A percentile compares a stretch with the other conserved stretches of the same genome.
Conservation (phyloP, 2,888 invertebrate species). For the Troglohyphantes excavatus region DNA sequence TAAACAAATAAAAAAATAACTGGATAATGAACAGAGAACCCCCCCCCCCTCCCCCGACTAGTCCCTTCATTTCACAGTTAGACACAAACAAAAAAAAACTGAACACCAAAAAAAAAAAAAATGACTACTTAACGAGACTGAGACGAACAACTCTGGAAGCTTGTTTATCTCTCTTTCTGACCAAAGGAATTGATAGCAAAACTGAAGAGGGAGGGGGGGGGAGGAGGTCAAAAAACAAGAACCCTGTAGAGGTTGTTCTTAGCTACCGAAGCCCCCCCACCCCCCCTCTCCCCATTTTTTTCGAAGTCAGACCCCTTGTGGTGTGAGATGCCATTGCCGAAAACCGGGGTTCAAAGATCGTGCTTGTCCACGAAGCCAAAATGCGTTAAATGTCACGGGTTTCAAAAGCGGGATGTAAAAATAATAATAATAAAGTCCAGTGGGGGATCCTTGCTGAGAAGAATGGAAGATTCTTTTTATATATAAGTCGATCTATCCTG, state of each 20-base stretch:
- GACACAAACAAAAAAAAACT: background rate
- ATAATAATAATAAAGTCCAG: conserved; percentile 28
- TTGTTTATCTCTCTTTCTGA: conserved; percentile 49
- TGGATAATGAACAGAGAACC: too few relatives aligned
- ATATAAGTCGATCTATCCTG: background rate
- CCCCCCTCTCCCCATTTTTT: background rate
- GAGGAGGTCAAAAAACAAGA: background rate
- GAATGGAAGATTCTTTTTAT: background rate
- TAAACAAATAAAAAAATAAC: too few relatives aligned
- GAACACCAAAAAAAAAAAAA: conserved; percentile 37
- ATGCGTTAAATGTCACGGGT: conserved; percentile 76
- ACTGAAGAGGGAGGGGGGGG: background rate
- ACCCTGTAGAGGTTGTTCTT: conserved; percentile 14
- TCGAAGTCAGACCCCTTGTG: conserved; percentile 5
- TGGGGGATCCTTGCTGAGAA: background rate
- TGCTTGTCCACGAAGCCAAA: conserved; percentile 51
- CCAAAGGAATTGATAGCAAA: conserved; percentile 2
- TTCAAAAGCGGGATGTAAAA: conserved; percentile 28
- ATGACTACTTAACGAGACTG: conserved; percentile 67
- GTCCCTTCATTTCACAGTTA: background rate
- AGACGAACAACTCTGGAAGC: conserved; percentile 44
- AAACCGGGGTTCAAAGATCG: conserved; percentile 69
- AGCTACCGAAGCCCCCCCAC: conserved; percentile 47
- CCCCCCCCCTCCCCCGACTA: background rate
- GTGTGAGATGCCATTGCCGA: conserved; percentile 50